Evolutionary conservation across 2,888 invertebrate species (phyloP).

Genomic region (Hypolimnas misippus): DNA sequence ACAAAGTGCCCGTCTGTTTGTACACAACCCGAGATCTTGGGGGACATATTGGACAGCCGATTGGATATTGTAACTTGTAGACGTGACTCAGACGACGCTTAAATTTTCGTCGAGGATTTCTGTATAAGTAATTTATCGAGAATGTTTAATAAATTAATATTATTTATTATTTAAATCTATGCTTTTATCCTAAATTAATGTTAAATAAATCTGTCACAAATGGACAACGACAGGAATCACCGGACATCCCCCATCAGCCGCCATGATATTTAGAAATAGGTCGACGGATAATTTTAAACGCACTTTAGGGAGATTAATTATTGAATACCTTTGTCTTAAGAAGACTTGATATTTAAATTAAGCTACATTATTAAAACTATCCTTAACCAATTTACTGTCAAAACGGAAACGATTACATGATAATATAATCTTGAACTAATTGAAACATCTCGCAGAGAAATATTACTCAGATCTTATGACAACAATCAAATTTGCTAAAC

Average conservation of each 20-base stretch:
- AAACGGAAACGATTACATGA: neutral
- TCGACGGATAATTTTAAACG: conserved; percentile 19
- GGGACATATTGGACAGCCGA: conserved; percentile 38
- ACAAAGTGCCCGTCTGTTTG: conserved; percentile 58
- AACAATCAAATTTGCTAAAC: conserved; percentile 19
- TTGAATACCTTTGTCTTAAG: conserved; percentile 6
- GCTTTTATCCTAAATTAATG: neutral
- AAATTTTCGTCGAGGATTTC: neutral
- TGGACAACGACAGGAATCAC: neutral
- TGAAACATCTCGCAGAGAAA: neutral
- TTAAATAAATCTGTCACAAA: neutral
- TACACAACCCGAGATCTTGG: conserved; percentile 40
- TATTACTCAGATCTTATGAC: neutral
- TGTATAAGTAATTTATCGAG: neutral
- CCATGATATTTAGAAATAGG: neutral
- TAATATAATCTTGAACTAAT: neutral
- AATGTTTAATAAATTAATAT: neutral
- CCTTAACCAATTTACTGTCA: neutral
- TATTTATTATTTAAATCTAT: neutral
- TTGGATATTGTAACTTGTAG: conserved; percentile 27
- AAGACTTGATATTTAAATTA: neutral
- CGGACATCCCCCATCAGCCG: neutral
- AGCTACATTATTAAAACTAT: neutral
- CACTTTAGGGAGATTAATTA: conserved; percentile 21
- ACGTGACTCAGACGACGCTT: conserved; percentile 32